These are phyloP conservation scores for Xiphydria camelus DNA, from an alignment of 2,888 invertebrate species.

Conservation along the genomic window DNA sequence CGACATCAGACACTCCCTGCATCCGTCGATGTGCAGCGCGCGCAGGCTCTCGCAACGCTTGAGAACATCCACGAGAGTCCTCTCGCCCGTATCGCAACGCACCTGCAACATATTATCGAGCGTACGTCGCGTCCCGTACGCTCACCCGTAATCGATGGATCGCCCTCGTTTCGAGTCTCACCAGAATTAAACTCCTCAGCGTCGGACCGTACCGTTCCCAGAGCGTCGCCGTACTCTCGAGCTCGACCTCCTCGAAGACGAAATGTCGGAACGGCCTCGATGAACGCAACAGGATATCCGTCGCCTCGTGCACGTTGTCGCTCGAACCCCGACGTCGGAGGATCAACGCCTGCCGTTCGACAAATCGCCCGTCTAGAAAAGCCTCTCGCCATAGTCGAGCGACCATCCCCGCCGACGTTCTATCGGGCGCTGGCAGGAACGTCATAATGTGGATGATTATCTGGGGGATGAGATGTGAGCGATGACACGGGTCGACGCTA, in stretches of 20 bases:
- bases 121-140: background rate
- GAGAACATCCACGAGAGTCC: conserved; percentile 65
- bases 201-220: conserved; percentile 65
- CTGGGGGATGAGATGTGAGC: conserved; percentile 59
- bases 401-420: conserved; percentile 68
- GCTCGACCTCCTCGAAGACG: conserved; percentile 63
- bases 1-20: conserved; percentile 75
- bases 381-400: conserved; percentile 71
- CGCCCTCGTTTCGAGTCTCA: conserved; percentile 26
- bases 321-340: conserved; percentile 59
- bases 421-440: conserved; percentile 67
- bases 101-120: conserved; percentile 22
- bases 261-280: conserved; percentile 59
- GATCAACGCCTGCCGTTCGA: conserved; percentile 61
- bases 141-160: no score
- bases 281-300: conserved; percentile 58
- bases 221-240: conserved; percentile 60
- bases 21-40: conserved; percentile 65
- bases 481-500: conserved; percentile 6
- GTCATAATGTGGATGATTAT: conserved; percentile 68
- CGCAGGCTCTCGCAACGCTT: conserved; percentile 64
- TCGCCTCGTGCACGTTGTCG: conserved; percentile 54
- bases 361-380: conserved; percentile 64
- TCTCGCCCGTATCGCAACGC: conserved; percentile 68
- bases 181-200: conserved; percentile 62